phyloP scores from a whole-genome alignment of 2,888 invertebrate species.

The Phrixothrix hirtus region DNA sequence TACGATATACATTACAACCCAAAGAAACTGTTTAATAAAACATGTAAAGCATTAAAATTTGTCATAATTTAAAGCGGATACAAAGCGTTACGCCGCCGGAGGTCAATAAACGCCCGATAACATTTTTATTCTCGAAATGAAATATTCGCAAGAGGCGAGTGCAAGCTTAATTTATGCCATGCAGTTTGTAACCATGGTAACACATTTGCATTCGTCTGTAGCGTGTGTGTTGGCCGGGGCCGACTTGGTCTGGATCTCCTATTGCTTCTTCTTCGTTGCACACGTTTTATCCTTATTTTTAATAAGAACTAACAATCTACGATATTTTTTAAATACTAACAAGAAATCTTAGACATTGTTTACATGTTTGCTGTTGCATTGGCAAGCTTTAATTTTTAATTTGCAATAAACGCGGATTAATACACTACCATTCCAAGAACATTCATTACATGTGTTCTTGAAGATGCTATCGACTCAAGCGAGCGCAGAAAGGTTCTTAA shows the following conservation, averaged over 20 bases:
- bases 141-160: slow-evolving; percentile 48
- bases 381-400: too few species aligned
- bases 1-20: too few species aligned
- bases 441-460: slow-evolving; percentile 33
- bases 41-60: slow-evolving; percentile 24
- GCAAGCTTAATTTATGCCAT: slow-evolving; percentile 50
- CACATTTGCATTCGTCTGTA: slow-evolving; percentile 51
- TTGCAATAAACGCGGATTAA: slow-evolving; percentile 25
- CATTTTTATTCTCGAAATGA: slow-evolving; percentile 49
- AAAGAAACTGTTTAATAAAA: slow-evolving; percentile 12
- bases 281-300: too few species aligned
- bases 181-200: slow-evolving; percentile 52
- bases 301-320: too few species aligned
- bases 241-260: slow-evolving; percentile 38
- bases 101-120: slow-evolving; percentile 46
- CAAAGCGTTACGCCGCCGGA: slow-evolving; percentile 32
- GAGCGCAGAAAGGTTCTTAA: slow-evolving; percentile 35
- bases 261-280: too few species aligned
- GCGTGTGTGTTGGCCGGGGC: slow-evolving; percentile 28
- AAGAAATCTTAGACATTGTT: slow-evolving; percentile 1
- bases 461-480: slow-evolving; percentile 31
- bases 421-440: slow-evolving; percentile 30
- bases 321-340: background rate
- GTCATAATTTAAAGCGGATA: slow-evolving; percentile 27
- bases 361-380: too few species aligned